Percentiles rank a stretch among this genome's conserved stretches.
Evolutionary conservation across 2,113 vertebrate species (phyloP).

Genomic region (Gymnogyps californianus): DNA sequence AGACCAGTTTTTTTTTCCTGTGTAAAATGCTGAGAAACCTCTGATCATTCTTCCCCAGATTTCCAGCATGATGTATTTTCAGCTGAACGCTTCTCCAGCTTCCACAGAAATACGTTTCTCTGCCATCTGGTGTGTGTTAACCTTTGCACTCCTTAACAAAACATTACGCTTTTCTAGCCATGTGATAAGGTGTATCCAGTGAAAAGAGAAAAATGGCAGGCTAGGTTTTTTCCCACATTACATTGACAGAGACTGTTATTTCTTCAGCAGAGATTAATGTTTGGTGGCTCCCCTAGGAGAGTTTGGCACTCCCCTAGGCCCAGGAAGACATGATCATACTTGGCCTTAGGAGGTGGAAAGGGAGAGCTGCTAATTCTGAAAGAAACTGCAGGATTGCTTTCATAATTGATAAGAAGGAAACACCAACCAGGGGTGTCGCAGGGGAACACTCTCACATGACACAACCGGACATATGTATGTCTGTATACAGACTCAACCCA

Average conservation of each 20-base stretch:
- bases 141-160: conserved; percentile 72
- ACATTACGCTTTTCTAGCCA: conserved; percentile 67
- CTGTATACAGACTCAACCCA: too few relatives aligned
- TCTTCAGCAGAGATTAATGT: background rate
- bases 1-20: background rate
- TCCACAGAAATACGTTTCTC: background rate
- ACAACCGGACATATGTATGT: rapidly evolving
- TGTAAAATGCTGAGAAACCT: background rate
- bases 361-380: background rate
- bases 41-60: background rate
- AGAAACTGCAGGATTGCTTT: conserved; percentile 17
- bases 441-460: rapidly evolving
- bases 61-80: background rate
- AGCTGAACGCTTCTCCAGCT: conserved; percentile 4
- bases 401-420: background rate
- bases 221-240: conserved; percentile 23
- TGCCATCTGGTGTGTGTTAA: conserved; percentile 74
- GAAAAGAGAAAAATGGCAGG: conserved; percentile 27
- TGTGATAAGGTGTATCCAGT: conserved; percentile 59
- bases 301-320: background rate
- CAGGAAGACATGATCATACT: background rate
- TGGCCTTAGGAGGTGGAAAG: background rate
- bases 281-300: background rate
- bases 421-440: background rate
- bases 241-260: conserved; percentile 15